A percentile compares a stretch with the other conserved stretches of the same genome.
These are phyloP conservation scores for Drusus annulatus DNA, from an alignment of 1,140 invertebrate genomes.

Conservation along the genomic window DNA sequence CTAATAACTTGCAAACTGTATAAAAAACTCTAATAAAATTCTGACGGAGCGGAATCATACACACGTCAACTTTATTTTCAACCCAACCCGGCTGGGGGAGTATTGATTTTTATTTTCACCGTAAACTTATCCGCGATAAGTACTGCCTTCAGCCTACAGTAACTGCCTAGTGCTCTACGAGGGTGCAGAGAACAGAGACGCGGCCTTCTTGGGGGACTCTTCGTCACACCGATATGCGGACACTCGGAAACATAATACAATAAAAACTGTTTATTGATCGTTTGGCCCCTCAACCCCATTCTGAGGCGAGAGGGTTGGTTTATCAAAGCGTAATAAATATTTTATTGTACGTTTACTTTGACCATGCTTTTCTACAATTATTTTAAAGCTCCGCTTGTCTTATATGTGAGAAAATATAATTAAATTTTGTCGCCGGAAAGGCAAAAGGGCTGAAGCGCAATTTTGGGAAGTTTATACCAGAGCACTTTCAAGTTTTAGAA, in stretches of 20 bases:
- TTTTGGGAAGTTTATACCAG: too few species aligned
- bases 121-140: slow-evolving; percentile 16
- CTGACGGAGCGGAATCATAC: background rate
- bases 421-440: too few species aligned
- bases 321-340: background rate
- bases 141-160: too few species aligned
- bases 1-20: too few species aligned
- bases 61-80: background rate
- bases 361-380: too few species aligned
- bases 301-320: background rate
- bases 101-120: slow-evolving; percentile 34
- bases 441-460: too few species aligned
- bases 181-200: background rate
- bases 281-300: slow-evolving; percentile 12
- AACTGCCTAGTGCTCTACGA: too few species aligned
- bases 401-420: too few species aligned
- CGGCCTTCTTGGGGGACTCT: background rate
- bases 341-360: too few species aligned
- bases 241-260: slow-evolving; percentile 22
- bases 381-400: too few species aligned
- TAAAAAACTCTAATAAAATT: too few species aligned
- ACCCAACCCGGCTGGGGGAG: background rate
- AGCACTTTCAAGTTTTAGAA: too few species aligned
- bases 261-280: slow-evolving; percentile 36
- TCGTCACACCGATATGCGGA: slow-evolving; percentile 23